Conservation (phyloP, 2,888 invertebrate genomes). For the Meghimatium bilineatum region DNA sequence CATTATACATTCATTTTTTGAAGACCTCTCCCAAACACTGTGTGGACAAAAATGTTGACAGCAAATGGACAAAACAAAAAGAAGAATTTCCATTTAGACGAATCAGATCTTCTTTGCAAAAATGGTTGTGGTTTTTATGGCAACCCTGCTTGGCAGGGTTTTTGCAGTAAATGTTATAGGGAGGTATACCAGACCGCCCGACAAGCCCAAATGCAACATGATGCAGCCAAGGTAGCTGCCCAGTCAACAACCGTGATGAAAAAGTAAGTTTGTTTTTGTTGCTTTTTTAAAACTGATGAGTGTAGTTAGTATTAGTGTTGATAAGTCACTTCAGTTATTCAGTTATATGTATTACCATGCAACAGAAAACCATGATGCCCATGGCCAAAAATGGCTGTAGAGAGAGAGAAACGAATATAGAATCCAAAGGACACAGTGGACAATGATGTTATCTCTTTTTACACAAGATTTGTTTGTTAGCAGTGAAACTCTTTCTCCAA, state of each 20-base stretch:
- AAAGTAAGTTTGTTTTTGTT: constrained; percentile 51
- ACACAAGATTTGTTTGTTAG: too few species aligned
- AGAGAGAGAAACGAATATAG: too few species aligned
- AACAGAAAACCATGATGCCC: too few species aligned
- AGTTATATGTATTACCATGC: too few species aligned
- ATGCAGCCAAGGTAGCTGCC: constrained; percentile 59
- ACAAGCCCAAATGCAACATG: constrained; percentile 74
- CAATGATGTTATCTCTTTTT: too few species aligned
- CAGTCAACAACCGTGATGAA: constrained; percentile 38
- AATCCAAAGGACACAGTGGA: too few species aligned
- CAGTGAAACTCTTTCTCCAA: too few species aligned
- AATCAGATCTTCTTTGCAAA: constrained; percentile 90
- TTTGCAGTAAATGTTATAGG: constrained; percentile 97
- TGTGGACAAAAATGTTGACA: constrained; percentile 26
- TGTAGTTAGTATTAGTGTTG: too few species aligned
- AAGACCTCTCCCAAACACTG: background rate
- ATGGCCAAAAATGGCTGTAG: too few species aligned
- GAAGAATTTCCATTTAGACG: constrained; percentile 67
- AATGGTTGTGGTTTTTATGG: constrained; percentile 98
- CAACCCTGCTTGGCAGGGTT: constrained; percentile 97
- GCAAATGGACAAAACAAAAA: constrained; percentile 55
- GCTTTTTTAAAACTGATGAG: too few species aligned
- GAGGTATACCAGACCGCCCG: constrained; percentile 79
- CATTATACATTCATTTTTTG: background rate
- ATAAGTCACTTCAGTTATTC: too few species aligned